Conservation (phyloP, 2,888 invertebrate genomes). For the Drosophila stalkeri region DNA sequence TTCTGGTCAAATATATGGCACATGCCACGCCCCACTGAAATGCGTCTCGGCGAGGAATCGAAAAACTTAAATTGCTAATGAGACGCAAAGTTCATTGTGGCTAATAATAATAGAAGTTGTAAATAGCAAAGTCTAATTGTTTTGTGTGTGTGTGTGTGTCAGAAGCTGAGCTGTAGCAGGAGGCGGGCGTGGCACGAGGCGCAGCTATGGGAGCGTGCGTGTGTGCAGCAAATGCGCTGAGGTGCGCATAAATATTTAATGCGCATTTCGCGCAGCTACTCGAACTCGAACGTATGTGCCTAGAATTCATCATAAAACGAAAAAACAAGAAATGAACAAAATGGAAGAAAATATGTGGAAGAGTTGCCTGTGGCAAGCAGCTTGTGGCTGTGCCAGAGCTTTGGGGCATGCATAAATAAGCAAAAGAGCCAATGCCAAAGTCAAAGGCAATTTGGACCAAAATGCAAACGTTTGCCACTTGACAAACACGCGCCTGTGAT, state of each 20-base stretch:
- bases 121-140: conserved; percentile 52
- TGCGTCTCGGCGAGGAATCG: conserved; percentile 59
- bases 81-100: conserved; percentile 6
- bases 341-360: background rate
- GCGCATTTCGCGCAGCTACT: conserved; percentile 58
- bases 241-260: conserved; percentile 79
- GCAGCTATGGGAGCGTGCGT: conserved; percentile 1
- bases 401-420: conserved; percentile 73
- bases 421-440: conserved; percentile 46
- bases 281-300: conserved; percentile 68
- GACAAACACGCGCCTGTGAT: conserved; percentile 78
- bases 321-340: conserved; percentile 16
- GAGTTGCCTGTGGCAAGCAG: conserved; percentile 19
- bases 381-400: conserved; percentile 8
- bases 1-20: conserved; percentile 7
- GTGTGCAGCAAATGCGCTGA: conserved; percentile 61
- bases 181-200: conserved; percentile 1
- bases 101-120: conserved; percentile 34
- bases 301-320: conserved; percentile 73
- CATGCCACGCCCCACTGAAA: background rate
- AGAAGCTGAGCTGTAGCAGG: background rate
- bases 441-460: conserved; percentile 76
- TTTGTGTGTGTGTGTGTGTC: conserved; percentile 13
- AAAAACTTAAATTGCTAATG: conserved; percentile 76
- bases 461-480: conserved; percentile 80